phyloP scores from a whole-genome alignment of 2,797 vertebrate species.

The Gambusia yucatana region DNA sequence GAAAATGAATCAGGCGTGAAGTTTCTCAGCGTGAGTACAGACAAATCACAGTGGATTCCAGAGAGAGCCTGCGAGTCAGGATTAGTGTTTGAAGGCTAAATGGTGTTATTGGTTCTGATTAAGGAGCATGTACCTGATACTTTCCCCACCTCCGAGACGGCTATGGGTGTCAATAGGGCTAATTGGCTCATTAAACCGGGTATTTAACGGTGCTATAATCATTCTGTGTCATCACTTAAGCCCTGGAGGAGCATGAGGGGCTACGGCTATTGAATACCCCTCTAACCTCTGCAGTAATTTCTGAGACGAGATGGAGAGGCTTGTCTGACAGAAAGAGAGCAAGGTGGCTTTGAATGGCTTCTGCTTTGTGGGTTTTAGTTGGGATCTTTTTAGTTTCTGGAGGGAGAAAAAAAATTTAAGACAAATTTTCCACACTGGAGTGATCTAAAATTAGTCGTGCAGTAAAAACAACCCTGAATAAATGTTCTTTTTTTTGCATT shows the following conservation, averaged over 20 bases:
- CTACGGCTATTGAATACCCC: conserved; percentile 64
- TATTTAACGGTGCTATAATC: conserved; percentile 81
- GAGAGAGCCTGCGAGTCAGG: conserved; percentile 69
- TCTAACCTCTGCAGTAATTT: conserved; percentile 67
- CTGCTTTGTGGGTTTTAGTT: conserved; percentile 10
- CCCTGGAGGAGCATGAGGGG: conserved; percentile 68
- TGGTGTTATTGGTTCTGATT: conserved; percentile 79
- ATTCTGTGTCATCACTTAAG: conserved; percentile 80
- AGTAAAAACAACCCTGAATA: neutral
- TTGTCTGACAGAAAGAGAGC: conserved; percentile 45
- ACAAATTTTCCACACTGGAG: neutral
- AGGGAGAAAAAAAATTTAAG: neutral
- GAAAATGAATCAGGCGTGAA: conserved; percentile 66
- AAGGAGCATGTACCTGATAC: conserved; percentile 74
- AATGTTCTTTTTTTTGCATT: neutral
- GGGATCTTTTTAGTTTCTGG: neutral
- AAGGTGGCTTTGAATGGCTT: conserved; percentile 15
- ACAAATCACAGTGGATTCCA: conserved; percentile 69
- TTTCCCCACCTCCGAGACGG: conserved; percentile 79
- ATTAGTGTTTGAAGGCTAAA: conserved; percentile 77
- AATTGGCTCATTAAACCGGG: conserved; percentile 82
- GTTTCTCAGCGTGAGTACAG: conserved; percentile 66
- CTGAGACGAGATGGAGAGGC: conserved; percentile 45
- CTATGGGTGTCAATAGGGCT: conserved; percentile 80
- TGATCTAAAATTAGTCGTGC: neutral